Evolutionary conservation across 2,797 vertebrate genomes (phyloP).

Genomic region (Jordanella pulchra): DNA sequence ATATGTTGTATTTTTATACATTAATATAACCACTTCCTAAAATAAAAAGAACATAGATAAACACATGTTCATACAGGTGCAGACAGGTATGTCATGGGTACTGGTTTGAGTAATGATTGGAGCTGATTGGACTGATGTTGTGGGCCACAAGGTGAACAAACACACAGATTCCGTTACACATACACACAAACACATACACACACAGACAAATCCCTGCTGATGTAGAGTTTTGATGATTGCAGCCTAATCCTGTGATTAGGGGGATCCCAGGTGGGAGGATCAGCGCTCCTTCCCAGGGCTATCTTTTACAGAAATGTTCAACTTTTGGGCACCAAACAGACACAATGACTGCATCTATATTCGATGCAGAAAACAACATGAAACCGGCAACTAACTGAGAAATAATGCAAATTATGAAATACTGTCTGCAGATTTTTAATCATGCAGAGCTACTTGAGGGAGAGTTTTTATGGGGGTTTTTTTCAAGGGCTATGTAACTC

Average conservation of each 20-base stretch:
- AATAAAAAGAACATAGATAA: conserved; percentile 8
- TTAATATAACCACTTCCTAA: neutral
- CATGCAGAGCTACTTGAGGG: neutral
- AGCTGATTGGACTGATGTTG: conserved; percentile 55
- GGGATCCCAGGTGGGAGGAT: conserved; percentile 58
- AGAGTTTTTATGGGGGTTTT: neutral
- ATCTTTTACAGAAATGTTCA: conserved; percentile 70
- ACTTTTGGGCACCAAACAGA: conserved; percentile 22
- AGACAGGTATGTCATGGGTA: conserved; percentile 53
- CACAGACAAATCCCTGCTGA: conserved; percentile 38
- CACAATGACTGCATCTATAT: conserved; percentile 63
- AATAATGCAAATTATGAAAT: neutral
- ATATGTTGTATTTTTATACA: neutral
- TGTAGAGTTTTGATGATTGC: conserved; percentile 54
- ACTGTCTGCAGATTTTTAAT: neutral
- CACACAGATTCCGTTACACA: conserved; percentile 2
- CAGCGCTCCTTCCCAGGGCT: conserved; percentile 72
- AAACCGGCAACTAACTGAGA: conserved; percentile 1
- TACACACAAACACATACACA: conserved; percentile 22
- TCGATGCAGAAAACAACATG: conserved; percentile 14
- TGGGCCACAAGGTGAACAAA: conserved; percentile 33
- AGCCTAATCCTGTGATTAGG: conserved; percentile 52
- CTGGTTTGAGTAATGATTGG: conserved; percentile 61
- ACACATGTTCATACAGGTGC: conserved; percentile 11
- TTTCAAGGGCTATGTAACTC: neutral